Base-by-base conservation (phyloP, 2,888 invertebrate species). In the Kryphioiulus occultus region DNA sequence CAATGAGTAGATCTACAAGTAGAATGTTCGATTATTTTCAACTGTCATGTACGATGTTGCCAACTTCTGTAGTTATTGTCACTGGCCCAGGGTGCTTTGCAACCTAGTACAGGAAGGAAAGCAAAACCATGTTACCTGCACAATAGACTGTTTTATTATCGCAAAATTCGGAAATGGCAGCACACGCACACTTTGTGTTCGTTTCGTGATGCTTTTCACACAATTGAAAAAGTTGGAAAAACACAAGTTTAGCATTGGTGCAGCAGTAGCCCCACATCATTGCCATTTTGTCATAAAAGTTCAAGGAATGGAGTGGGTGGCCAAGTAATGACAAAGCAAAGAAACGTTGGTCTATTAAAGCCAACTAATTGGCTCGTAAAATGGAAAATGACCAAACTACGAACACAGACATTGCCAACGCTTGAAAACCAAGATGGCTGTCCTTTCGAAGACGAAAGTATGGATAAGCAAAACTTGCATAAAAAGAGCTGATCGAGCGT, bases 341-440 rank as follows among this genome's bases (percentile, higher is more conserved):
- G 59, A 78, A 78, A 15, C 26, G 9, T 30, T 15, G 78, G 78
- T 78, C 78, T 30, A 30, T 78, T 78, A 78, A 78, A 78, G 12
- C 78, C 78, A 10, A 78, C 78, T 78, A 78, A 78, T 78, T 78
- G 78, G 78, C 78, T 78, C 78, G 30, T 78, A 78, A 78, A 78
- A 78, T 30, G 26, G 30, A 30, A 30, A 78, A 78, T 15, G 78
- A 78, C 78, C 78, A 30, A 78, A 30, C 78, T 78, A 30, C 15
- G 15, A 78, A 78, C 26, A 15, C n/a, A 26, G 53, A 78, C 30
- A 26, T 53, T 78, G 26, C 30, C 26, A 26, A 68, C 26, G 22
- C 7, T 22, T 22, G n/a, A 4, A 1, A 1, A 30, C 30, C 26
- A 78, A 30, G 15, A 78, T 78, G 78, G 78, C 78, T 15, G 2